Conservation (phyloP, 2,888 invertebrate species). For the Scelioninae gen. 1 region DNA sequence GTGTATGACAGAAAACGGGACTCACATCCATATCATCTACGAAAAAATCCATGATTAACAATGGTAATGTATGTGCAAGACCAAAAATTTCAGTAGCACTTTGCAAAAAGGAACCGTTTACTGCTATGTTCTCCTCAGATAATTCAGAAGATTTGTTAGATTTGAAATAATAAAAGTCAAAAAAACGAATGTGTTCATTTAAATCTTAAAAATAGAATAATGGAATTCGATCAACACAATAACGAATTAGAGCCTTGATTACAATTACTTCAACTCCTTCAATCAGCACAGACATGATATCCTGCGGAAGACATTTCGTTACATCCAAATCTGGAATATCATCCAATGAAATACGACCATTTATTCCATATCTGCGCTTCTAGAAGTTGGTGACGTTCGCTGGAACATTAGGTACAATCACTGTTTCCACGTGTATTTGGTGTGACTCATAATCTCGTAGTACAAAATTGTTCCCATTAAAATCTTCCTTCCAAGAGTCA, state of each 20-base stretch:
- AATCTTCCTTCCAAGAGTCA: neutral
- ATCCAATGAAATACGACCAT: neutral
- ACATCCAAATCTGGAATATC: constrained; percentile 18
- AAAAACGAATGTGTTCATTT: constrained; percentile 57
- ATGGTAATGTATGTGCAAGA: neutral
- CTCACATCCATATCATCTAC: neutral
- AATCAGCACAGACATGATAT: constrained; percentile 27
- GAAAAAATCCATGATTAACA: constrained; percentile 1
- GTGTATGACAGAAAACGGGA: neutral
- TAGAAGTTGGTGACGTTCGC: constrained; percentile 4
- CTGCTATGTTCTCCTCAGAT: neutral
- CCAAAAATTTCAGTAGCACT: no score
- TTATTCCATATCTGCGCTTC: constrained; percentile 30
- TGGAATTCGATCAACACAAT: neutral
- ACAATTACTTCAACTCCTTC: constrained; percentile 34
- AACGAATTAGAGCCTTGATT: neutral
- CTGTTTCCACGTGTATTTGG: neutral
- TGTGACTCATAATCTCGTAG: neutral
- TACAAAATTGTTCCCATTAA: neutral
- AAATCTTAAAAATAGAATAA: constrained; percentile 65
- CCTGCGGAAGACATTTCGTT: constrained; percentile 21
- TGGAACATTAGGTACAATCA: constrained; percentile 4
- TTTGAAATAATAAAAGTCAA: constrained; percentile 68
- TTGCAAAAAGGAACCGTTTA: no score
- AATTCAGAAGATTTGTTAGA: constrained; percentile 66